Evolutionary conservation across 2,113 vertebrate species (phyloP).

Genomic region (Rhizomys pruinosus): DNA sequence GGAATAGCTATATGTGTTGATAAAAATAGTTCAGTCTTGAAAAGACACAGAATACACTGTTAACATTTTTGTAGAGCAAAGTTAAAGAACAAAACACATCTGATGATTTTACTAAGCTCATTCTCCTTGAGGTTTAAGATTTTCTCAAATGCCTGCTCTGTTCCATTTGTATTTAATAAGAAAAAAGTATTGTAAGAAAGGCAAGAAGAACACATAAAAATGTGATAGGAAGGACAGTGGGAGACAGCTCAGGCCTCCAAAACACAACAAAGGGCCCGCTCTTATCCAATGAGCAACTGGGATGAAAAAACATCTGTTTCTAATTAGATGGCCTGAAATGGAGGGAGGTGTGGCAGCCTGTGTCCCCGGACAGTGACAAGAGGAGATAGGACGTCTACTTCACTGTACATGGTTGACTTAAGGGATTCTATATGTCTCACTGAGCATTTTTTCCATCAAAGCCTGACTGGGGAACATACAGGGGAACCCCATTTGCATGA

Average conservation of each 20-base stretch:
- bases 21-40: neutral
- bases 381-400: conserved; percentile 56
- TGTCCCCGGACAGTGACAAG: fast-evolving
- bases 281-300: conserved; percentile 54
- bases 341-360: conserved; percentile 48
- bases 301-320: neutral
- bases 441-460: neutral
- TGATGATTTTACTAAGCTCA: neutral
- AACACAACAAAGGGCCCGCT: conserved; percentile 37
- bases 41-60: neutral
- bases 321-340: neutral
- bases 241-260: fast-evolving
- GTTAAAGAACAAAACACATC: neutral
- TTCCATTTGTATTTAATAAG: neutral
- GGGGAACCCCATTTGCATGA: neutral
- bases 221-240: neutral
- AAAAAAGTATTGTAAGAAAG: neutral
- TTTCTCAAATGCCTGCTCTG: neutral
- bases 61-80: neutral
- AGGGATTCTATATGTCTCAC: neutral
- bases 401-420: neutral
- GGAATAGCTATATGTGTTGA: neutral
- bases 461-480: neutral
- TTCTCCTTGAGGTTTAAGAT: neutral
- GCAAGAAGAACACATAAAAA: neutral